Percentiles rank a stretch among this genome's conserved stretches.
Evolutionary conservation across 2,797 vertebrate genomes (phyloP).

Genomic region (Apogon talboti): DNA sequence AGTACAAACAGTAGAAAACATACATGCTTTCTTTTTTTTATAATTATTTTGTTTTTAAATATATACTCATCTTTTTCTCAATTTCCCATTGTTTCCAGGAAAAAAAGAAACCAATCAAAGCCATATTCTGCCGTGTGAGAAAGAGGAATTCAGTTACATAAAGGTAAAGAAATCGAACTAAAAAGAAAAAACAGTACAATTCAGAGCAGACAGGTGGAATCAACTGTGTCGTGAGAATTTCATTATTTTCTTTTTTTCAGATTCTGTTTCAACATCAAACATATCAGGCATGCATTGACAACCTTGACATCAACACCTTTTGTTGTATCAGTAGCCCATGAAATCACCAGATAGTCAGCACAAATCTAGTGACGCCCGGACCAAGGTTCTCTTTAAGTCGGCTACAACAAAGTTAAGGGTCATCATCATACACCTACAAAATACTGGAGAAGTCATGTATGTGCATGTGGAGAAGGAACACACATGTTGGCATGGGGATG

Average conservation of each 20-base stretch:
- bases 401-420: slow-evolving; percentile 75
- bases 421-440: slow-evolving; percentile 67
- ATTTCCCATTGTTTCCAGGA: slow-evolving; percentile 82
- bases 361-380: slow-evolving; percentile 50
- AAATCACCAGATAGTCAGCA: too few relatives aligned
- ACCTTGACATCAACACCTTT: slow-evolving; percentile 76
- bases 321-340: slow-evolving; percentile 53
- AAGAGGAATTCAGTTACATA: slow-evolving; percentile 39
- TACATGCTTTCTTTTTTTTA: slow-evolving; percentile 89
- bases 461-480: slow-evolving; percentile 43
- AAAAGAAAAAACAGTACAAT: slow-evolving; percentile 51
- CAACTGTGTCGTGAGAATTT: slow-evolving; percentile 65
- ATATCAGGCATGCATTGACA: slow-evolving; percentile 86
- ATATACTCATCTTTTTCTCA: slow-evolving; percentile 81
- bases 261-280: slow-evolving; percentile 83
- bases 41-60: slow-evolving; percentile 80
- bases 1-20: slow-evolving; percentile 99
- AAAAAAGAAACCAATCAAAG: slow-evolving; percentile 89
- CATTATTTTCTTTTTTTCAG: slow-evolving; percentile 49
- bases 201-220: slow-evolving; percentile 68
- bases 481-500: slow-evolving; percentile 36
- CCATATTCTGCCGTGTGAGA: slow-evolving; percentile 85
- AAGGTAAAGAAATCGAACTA: slow-evolving; percentile 45
- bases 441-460: slow-evolving; percentile 54
- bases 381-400: slow-evolving; percentile 50